Conservation (phyloP, 2,113 vertebrate genomes). For the Platanista minor region DNA sequence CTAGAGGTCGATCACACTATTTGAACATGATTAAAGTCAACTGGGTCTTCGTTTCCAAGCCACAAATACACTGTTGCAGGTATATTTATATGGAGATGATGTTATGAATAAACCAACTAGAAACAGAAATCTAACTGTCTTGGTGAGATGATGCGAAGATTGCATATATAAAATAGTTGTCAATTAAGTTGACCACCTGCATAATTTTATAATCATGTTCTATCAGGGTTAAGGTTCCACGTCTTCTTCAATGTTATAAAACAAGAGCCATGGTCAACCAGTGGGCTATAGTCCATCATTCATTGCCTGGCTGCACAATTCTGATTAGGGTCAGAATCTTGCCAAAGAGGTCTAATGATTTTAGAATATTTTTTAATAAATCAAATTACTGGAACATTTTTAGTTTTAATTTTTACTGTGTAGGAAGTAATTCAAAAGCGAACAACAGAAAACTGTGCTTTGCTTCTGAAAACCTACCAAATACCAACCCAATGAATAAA, state of each 20-base stretch:
- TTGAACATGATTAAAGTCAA: conserved; percentile 13
- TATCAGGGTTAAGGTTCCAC: not conserved
- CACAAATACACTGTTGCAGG: not conserved
- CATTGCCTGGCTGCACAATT: not conserved
- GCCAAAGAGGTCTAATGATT: not conserved
- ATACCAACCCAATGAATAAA: not conserved
- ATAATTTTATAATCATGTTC: not conserved
- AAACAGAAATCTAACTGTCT: not conserved
- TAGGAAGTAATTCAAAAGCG: not conserved
- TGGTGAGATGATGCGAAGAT: not conserved
- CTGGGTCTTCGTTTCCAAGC: not conserved
- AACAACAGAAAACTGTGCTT: not conserved
- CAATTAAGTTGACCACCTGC: not conserved
- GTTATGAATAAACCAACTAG: not conserved
- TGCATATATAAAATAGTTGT: not conserved
- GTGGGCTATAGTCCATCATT: not conserved
- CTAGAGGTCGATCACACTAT: conserved; percentile 21
- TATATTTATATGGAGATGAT: not conserved
- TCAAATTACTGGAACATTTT: not conserved
- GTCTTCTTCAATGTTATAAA: not conserved
- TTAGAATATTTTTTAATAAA: not conserved
- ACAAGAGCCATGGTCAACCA: not conserved
- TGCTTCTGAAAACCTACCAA: not conserved
- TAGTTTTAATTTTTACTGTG: not conserved
- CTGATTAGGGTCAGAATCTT: not conserved